These are phyloP conservation scores for Telmatochromis sp. DNA, from an alignment of 2,113 vertebrate species.

Conservation along the genomic window DNA sequence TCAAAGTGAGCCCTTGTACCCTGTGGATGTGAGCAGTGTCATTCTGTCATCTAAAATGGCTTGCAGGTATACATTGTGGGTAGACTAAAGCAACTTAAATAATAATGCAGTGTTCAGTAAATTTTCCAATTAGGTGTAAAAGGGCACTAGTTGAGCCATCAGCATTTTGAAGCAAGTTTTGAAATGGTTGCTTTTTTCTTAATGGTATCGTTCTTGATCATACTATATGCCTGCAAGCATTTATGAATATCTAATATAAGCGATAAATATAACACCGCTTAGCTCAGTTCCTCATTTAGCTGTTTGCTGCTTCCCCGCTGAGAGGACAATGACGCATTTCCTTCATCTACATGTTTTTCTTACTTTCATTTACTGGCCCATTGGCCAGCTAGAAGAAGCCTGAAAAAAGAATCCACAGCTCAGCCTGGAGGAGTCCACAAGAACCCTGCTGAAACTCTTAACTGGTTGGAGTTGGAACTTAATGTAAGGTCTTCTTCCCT, in stretches of 20 bases:
- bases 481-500: not conserved
- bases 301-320: not conserved
- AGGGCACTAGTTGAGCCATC: not conserved
- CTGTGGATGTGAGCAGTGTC: not conserved
- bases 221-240: not conserved
- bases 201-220: not conserved
- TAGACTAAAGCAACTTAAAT: not conserved
- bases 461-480: not conserved
- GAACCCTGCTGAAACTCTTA: not conserved
- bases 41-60: not conserved
- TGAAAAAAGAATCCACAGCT: not conserved
- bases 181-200: not conserved
- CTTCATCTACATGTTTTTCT: not conserved
- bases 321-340: not conserved
- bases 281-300: not conserved
- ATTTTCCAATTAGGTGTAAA: not conserved
- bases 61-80: not conserved
- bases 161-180: not conserved
- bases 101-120: not conserved
- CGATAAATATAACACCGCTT: not conserved
- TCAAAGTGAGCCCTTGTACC: not conserved
- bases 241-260: not conserved
- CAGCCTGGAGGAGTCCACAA: not conserved
- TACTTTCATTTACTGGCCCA: not conserved
- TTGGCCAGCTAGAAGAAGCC: not conserved